Evolutionary conservation across 2,797 vertebrate genomes (phyloP).

Genomic region (Acanthurus lineatus): DNA sequence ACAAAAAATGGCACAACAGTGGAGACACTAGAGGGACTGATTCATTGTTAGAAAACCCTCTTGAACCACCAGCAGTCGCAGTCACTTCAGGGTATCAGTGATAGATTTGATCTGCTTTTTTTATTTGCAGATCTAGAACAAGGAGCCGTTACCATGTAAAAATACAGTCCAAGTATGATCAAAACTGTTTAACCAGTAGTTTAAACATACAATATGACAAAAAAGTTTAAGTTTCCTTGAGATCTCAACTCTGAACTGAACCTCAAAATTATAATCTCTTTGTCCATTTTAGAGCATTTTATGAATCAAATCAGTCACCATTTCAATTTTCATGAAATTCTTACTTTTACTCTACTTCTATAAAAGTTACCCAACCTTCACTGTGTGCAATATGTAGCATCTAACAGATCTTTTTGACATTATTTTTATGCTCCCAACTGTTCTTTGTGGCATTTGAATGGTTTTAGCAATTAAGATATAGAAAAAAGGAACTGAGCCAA

Average conservation of each 20-base stretch:
- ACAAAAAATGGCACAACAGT: neutral
- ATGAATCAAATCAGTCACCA: neutral
- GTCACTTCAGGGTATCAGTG: too few relatives aligned
- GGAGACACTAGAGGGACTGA: neutral
- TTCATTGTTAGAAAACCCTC: neutral
- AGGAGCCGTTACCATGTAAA: too few relatives aligned
- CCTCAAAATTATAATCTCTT: neutral
- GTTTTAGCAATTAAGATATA: neutral
- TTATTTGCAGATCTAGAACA: too few relatives aligned
- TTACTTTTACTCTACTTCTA: neutral
- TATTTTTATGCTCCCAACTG: neutral
- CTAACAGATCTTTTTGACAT: neutral
- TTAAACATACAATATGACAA: neutral
- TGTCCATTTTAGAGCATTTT: neutral
- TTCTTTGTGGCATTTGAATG: neutral
- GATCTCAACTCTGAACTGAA: neutral
- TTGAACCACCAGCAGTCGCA: too few relatives aligned
- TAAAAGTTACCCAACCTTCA: neutral
- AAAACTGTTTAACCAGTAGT: neutral
- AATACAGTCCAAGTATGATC: neutral
- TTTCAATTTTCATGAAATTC: neutral
- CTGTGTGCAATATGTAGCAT: slow-evolving; percentile 13
- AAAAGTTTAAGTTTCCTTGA: neutral
- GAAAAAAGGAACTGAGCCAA: slow-evolving; percentile 16
- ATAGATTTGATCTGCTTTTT: too few relatives aligned